Conservation (phyloP, 2,113 vertebrate genomes). For the Mus pahari region DNA sequence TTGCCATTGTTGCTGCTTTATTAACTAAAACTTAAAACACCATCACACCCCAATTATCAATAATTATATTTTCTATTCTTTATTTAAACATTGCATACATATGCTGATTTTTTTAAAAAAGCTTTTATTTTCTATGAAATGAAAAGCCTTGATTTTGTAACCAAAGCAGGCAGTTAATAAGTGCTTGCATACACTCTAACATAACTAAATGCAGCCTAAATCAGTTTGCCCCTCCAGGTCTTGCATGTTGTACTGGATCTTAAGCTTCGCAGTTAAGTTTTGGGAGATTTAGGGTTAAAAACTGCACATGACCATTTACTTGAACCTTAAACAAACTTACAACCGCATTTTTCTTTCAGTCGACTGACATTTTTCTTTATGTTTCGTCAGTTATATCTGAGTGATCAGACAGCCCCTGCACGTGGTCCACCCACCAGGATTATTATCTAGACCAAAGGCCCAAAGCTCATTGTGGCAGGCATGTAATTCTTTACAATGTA, state of each 20-base stretch:
- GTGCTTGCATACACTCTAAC: conserved; percentile 32
- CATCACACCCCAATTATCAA: conserved; percentile 35
- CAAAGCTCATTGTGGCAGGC: conserved; percentile 92
- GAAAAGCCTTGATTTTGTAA: conserved; percentile 54
- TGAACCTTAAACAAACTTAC: conserved; percentile 96
- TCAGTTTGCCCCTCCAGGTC: conserved; percentile 49
- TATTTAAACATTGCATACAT: conserved; percentile 17
- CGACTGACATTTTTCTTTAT: conserved; percentile 94
- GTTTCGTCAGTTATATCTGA: conserved; percentile 93
- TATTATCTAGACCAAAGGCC: conserved; percentile 96
- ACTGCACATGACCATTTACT: conserved; percentile 79
- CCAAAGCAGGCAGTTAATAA: conserved; percentile 10
- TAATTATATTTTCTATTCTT: conserved; percentile 61
- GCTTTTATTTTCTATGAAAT: neutral
- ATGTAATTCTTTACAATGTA: conserved; percentile 96
- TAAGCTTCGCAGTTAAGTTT: conserved; percentile 62
- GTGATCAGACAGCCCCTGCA: conserved; percentile 95
- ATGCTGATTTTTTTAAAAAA: conserved; percentile 62
- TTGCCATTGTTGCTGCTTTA: conserved; percentile 63
- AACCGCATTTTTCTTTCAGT: conserved; percentile 89
- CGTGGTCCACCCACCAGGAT: conserved; percentile 91
- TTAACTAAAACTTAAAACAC: conserved; percentile 48
- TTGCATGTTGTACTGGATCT: neutral
- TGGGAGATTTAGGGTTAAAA: conserved; percentile 85
- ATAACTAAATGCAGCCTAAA: conserved; percentile 53